Evolutionary conservation across 2,888 invertebrate genomes (phyloP).

Genomic region (Chymomyza procnemis): DNA sequence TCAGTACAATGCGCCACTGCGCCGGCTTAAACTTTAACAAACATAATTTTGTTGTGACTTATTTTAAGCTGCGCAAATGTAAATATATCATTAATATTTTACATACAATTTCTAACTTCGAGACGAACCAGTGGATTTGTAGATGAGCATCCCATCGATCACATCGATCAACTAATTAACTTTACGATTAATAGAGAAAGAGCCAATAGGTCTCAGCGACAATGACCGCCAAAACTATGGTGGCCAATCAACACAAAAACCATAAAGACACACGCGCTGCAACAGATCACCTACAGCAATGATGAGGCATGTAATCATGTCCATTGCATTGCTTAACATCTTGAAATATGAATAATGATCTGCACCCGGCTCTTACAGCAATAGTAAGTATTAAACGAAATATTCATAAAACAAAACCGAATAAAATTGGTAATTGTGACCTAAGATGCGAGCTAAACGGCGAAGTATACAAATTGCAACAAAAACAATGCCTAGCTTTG

Average conservation of each 20-base stretch:
- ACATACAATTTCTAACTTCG: constrained; percentile 4
- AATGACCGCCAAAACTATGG: constrained; percentile 39
- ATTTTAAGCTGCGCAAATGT: constrained; percentile 42
- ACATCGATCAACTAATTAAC: background rate
- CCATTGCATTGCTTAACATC: constrained; percentile 7
- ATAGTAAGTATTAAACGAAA: constrained; percentile 19
- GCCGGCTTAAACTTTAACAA: constrained; percentile 51
- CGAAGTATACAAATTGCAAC: constrained; percentile 33
- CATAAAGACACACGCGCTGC: constrained; percentile 36
- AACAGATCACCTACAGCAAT: constrained; percentile 38
- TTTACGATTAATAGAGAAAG: constrained; percentile 9
- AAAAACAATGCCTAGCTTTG: too few species aligned
- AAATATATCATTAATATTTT: background rate
- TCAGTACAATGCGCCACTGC: constrained; percentile 55
- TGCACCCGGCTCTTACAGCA: constrained; percentile 1
- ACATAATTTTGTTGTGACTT: constrained; percentile 13
- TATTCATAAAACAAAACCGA: background rate
- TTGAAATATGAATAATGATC: constrained; percentile 47
- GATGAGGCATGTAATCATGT: constrained; percentile 40
- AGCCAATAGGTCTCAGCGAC: background rate
- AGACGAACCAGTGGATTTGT: background rate
- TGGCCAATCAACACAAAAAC: constrained; percentile 42
- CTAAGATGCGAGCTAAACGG: background rate
- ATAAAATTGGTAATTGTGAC: constrained; percentile 45
- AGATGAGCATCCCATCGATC: too few species aligned